Conservation (phyloP, 1,140 invertebrate genomes). For the Cydia fagiglandana region DNA sequence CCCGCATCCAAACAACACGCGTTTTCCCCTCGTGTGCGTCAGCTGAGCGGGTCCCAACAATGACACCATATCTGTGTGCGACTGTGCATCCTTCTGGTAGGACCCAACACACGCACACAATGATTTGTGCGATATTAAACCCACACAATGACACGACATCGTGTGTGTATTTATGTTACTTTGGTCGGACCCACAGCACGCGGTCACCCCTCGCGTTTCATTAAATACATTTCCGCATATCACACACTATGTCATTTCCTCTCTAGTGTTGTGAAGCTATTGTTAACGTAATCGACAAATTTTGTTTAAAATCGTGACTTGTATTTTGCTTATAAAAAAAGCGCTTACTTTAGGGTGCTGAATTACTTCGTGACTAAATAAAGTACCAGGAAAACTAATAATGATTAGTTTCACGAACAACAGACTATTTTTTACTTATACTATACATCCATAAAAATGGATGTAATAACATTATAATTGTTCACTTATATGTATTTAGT, state of each 20-base stretch:
- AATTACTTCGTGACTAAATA: not conserved
- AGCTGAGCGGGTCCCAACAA: slow-evolving; percentile 17
- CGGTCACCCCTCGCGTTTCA: slow-evolving; percentile 71
- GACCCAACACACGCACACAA: slow-evolving; percentile 43
- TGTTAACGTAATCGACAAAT: slow-evolving; percentile 27
- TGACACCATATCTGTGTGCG: slow-evolving; percentile 34
- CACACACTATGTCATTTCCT: slow-evolving; percentile 78
- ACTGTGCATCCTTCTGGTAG: slow-evolving; percentile 51
- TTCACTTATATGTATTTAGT: no score
- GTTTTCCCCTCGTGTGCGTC: not conserved
- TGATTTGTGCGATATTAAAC: slow-evolving; percentile 8
- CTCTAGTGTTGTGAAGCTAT: slow-evolving; percentile 49
- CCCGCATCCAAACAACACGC: slow-evolving; percentile 25
- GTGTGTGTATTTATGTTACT: slow-evolving; percentile 49
- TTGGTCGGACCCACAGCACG: slow-evolving; percentile 53
- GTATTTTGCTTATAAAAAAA: not conserved
- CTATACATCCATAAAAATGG: no score
- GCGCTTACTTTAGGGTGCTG: not conserved
- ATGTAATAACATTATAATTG: no score
- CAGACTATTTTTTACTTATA: no score
- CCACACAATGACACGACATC: slow-evolving; percentile 6
- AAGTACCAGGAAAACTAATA: no score
- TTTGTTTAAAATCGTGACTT: slow-evolving; percentile 2
- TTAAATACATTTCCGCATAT: slow-evolving; percentile 79
- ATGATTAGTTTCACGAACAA: no score